Conservation (phyloP, 2,797 vertebrate genomes). For the Coreius guichenoti region DNA sequence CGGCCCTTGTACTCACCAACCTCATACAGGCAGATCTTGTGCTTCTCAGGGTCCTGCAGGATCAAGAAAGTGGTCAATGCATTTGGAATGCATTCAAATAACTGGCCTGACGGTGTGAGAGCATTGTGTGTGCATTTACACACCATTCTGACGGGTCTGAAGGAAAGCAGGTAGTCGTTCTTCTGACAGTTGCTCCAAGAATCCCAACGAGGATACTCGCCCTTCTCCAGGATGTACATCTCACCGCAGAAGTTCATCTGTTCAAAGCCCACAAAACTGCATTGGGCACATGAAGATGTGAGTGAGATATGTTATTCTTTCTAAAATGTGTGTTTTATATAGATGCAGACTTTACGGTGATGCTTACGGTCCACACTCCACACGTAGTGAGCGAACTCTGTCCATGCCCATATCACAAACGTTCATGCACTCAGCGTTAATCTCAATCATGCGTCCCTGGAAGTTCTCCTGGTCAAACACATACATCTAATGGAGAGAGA, state of each 20-base stretch:
- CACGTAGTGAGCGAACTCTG: constrained; percentile 82
- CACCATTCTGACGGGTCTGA: constrained; percentile 86
- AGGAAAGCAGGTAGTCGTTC: constrained; percentile 86
- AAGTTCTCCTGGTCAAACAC: constrained; percentile 86
- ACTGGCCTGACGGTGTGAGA: neutral
- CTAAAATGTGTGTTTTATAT: neutral
- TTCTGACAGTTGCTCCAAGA: constrained; percentile 88
- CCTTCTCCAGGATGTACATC: constrained; percentile 91
- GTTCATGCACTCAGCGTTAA: constrained; percentile 83
- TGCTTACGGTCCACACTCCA: constrained; percentile 85
- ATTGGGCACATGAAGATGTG: neutral
- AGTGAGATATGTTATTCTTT: constrained; percentile 7
- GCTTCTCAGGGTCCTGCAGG: constrained; percentile 84
- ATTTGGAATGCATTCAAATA: neutral
- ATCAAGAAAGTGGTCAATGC: neutral
- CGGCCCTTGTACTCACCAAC: constrained; percentile 85
- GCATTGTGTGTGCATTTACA: constrained; percentile 13
- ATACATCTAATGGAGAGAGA: constrained; percentile 70
- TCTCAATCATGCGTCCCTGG: constrained; percentile 85
- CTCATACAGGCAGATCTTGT: constrained; percentile 87
- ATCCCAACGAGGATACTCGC: constrained; percentile 88
- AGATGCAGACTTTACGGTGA: neutral
- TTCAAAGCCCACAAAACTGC: constrained; percentile 85
- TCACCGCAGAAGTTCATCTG: constrained; percentile 88
- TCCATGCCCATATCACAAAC: constrained; percentile 85